phyloP scores from a whole-genome alignment of 2,888 invertebrate genomes.

The Rhagonycha lutea region DNA sequence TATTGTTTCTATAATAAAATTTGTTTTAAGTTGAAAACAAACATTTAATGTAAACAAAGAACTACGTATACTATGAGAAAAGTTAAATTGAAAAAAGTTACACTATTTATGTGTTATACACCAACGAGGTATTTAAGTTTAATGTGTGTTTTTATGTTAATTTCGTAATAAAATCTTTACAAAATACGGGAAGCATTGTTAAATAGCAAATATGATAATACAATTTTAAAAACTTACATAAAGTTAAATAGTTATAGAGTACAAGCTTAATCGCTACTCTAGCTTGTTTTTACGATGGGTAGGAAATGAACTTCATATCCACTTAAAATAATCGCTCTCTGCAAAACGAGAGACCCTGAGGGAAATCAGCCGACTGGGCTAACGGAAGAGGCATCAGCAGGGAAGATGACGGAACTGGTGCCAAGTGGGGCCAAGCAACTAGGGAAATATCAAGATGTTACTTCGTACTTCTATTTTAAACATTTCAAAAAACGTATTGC shows the following conservation, averaged over 20 bases:
- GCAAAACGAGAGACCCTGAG: conserved; percentile 52
- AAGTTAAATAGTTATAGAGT: conserved; percentile 27
- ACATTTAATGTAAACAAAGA: not conserved
- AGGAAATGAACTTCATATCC: conserved; percentile 53
- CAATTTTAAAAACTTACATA: conserved; percentile 4
- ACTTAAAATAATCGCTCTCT: conserved; percentile 54
- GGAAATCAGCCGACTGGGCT: conserved; percentile 51
- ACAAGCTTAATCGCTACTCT: conserved; percentile 22
- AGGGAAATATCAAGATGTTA: conserved; percentile 45
- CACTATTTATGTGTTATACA: not conserved
- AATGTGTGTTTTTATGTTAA: not conserved
- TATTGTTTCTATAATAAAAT: not conserved
- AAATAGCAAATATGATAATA: not conserved
- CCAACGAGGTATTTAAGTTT: not conserved
- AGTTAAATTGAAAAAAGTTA: not conserved
- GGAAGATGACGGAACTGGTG: conserved; percentile 44
- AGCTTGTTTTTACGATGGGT: conserved; percentile 31
- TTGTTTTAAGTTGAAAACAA: not conserved
- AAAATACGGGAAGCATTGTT: not conserved
- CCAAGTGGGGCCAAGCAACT: conserved; percentile 46
- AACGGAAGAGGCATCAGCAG: conserved; percentile 34
- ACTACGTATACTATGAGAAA: not conserved
- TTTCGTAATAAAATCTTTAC: not conserved
- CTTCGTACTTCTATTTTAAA: conserved; percentile 43
- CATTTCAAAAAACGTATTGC: conserved; percentile 14